Evolutionary conservation across 2,888 invertebrate species (phyloP).

Genomic region (Hyles lineata): DNA sequence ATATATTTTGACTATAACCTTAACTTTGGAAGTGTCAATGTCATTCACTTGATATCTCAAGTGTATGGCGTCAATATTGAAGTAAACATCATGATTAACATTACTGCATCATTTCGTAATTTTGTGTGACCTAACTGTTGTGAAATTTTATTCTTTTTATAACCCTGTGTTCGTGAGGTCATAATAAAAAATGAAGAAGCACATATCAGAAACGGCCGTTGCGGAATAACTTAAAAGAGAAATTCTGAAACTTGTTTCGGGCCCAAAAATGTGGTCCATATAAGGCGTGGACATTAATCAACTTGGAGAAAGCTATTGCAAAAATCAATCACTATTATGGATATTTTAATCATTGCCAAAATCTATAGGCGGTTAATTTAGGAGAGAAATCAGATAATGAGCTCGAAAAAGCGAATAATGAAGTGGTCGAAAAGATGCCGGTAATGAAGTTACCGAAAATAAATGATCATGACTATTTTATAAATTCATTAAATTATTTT

Average conservation of each 20-base stretch:
- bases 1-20: no score
- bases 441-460: not conserved
- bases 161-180: not conserved
- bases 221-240: conserved; percentile 22
- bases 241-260: conserved; percentile 24
- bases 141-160: not conserved
- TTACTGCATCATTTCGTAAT: no score
- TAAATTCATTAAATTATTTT: no score
- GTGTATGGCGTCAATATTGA: no score
- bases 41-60: no score
- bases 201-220: not conserved
- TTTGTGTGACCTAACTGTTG: no score
- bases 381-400: not conserved
- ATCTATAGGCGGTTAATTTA: not conserved
- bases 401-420: not conserved
- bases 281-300: not conserved
- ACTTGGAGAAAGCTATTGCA: conserved; percentile 24
- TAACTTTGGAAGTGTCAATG: no score
- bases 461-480: not conserved
- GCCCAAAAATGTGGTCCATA: conserved; percentile 8
- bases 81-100: no score
- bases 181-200: not conserved
- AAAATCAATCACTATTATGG: conserved; percentile 19
- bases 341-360: conserved; percentile 5
- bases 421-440: not conserved